Evolutionary conservation across 2,113 vertebrate genomes (phyloP).

Genomic region (Etheostoma cragini): DNA sequence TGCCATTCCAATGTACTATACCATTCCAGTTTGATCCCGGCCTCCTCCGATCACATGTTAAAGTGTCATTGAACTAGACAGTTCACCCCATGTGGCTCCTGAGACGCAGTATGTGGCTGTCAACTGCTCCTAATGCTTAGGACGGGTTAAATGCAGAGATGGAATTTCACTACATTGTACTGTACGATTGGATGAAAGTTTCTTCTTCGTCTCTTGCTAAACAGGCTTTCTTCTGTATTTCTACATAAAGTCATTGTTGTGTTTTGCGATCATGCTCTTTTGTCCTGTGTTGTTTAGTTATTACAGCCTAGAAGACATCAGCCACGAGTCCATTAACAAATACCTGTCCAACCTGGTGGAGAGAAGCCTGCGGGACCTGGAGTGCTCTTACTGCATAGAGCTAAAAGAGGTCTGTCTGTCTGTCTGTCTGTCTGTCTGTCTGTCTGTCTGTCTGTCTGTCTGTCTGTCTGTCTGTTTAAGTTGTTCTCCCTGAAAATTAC

Average conservation of each 20-base stretch:
- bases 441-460: too few species aligned
- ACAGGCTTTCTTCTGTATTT: not conserved
- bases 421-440: not conserved
- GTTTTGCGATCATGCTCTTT: not conserved
- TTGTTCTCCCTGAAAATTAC: not conserved
- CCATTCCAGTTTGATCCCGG: too few species aligned
- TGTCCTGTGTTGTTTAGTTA: slow-evolving; percentile 84
- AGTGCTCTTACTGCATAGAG: slow-evolving; percentile 94
- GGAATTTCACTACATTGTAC: too few species aligned
- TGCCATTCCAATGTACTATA: too few species aligned
- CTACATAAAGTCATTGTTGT: not conserved
- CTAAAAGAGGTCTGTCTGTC: slow-evolving; percentile 89
- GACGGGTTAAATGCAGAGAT: too few species aligned
- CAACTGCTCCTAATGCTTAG: too few species aligned
- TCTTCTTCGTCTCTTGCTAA: not conserved
- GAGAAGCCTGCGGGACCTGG: slow-evolving; percentile 91
- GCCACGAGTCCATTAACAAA: slow-evolving; percentile 93
- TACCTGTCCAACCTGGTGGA: slow-evolving; percentile 94
- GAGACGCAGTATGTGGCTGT: too few species aligned
- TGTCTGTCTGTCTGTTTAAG: too few species aligned
- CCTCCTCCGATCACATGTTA: too few species aligned
- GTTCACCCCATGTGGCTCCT: too few species aligned
- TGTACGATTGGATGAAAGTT: too few species aligned
- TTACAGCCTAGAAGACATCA: slow-evolving; percentile 93
- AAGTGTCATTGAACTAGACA: too few species aligned